Evolutionary conservation across 2,888 invertebrate genomes (phyloP), one percentile per base, ranked within the genome.

Genomic region (Ophion slaviceki): DNA sequence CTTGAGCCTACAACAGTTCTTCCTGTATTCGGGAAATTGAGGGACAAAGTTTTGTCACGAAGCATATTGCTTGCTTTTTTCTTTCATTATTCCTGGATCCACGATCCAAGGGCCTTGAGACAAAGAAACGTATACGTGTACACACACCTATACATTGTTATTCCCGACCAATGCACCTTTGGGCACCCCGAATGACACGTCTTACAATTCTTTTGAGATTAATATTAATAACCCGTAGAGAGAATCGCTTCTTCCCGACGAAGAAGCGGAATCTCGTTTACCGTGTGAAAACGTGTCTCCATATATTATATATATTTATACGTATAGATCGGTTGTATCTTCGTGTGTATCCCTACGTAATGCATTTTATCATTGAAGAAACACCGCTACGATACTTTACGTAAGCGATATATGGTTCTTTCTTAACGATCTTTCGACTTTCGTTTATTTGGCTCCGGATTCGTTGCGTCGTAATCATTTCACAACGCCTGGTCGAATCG

Each of bases 91-190:
- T 7, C 24, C 8, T 61, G 57, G n/a, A 17, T 17, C n/a, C 61
- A 61, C 7, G 11, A 70, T 47, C 71, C 71, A 71, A n/a, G 36
- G 57, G 71, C 32, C 53, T 71, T 36, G 53, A 24, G 53, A 75
- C 4, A 24, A n/a, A 47, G 14, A 47, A 36, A n/a, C 11, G 24
- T 17, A 57, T 53, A 71, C 32, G 24, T 57, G n/a, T 24, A 36
- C 14, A 61, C 53, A 47, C 57, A n/a, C 59, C 70, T 64, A 70
- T 75, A 76, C 79, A 74, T 81, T 47, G 83, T 89, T 89, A 88
- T 89, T 89, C 91, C 89, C 89, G 91, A 92, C 90, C 91, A 92
- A 93, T 93, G 93, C 93, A 93, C 93, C 93, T 92, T 90, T 93
- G 93, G 92, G 93, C 93, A 92, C 88, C 91, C 90, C 89, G 82